Conservation (phyloP, 1,140 invertebrate genomes). For the Littorina saxatilis region DNA sequence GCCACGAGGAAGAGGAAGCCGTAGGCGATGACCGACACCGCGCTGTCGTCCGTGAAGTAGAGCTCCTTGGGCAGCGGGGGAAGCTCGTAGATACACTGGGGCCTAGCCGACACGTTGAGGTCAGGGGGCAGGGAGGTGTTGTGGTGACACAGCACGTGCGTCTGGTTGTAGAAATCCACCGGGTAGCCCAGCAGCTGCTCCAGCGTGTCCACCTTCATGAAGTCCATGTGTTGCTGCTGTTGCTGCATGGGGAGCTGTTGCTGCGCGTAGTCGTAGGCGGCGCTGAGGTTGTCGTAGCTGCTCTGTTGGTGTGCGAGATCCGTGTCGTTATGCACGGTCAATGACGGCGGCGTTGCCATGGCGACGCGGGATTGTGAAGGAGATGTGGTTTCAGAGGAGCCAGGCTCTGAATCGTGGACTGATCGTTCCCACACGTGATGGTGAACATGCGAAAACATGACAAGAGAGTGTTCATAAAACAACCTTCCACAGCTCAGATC, state of each 20-base stretch:
- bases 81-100: conserved; percentile 20
- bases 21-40: conserved; percentile 85
- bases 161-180: conserved; percentile 26
- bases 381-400: too few relatives aligned
- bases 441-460: too few relatives aligned
- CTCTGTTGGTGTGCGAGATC: neutral
- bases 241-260: neutral
- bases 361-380: neutral
- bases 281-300: neutral
- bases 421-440: too few relatives aligned
- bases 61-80: conserved; percentile 78
- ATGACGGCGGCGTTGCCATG: neutral
- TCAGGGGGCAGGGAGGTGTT: conserved; percentile 3
- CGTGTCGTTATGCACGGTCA: neutral
- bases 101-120: neutral
- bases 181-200: conserved; percentile 2
- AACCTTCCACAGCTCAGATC: too few relatives aligned
- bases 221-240: neutral
- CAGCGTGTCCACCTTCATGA: neutral
- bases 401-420: too few relatives aligned
- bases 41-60: conserved; percentile 87
- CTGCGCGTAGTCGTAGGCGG: neutral
- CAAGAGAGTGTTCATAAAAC: too few relatives aligned
- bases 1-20: conserved; percentile 91
- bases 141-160: conserved; percentile 16